Evolutionary conservation across 2,888 invertebrate genomes (phyloP).

Genomic region (Nezara viridula): DNA sequence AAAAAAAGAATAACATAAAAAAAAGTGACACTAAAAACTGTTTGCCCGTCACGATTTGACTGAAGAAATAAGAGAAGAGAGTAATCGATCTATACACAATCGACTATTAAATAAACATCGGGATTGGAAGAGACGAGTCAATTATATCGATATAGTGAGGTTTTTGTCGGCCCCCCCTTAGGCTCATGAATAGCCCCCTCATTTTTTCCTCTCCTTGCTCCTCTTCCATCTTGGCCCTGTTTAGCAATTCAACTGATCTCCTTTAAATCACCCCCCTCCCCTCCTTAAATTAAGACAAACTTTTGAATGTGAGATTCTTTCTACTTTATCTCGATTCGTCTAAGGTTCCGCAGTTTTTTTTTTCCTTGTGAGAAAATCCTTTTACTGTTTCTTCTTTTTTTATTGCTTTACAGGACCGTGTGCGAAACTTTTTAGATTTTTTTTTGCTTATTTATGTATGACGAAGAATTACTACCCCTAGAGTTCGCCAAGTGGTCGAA

Average conservation of each 20-base stretch:
- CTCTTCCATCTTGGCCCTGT: constrained; percentile 43
- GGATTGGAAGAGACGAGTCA: constrained; percentile 30
- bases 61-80: constrained; percentile 10
- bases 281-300: constrained; percentile 43
- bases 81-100: constrained; percentile 41
- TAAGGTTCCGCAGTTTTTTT: background rate
- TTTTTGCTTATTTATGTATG: background rate
- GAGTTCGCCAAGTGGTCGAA: no score
- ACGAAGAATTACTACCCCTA: no score
- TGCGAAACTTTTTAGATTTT: background rate
- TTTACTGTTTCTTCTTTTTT: background rate
- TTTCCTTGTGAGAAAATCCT: background rate
- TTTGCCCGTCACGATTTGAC: constrained; percentile 2
- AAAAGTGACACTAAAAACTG: background rate
- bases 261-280: constrained; percentile 27
- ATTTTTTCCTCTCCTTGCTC: constrained; percentile 45
- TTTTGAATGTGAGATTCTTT: constrained; percentile 48
- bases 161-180: constrained; percentile 21
- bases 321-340: constrained; percentile 39
- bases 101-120: constrained; percentile 49
- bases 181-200: constrained; percentile 42
- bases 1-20: background rate
- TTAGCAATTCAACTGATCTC: constrained; percentile 43
- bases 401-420: constrained; percentile 23
- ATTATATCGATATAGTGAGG: constrained; percentile 49